A percentile compares a stretch with the other conserved stretches of the same genome.
These are phyloP conservation scores for Taphrorychus bicolor DNA, from an alignment of 2,888 invertebrate species.

Conservation along the genomic window DNA sequence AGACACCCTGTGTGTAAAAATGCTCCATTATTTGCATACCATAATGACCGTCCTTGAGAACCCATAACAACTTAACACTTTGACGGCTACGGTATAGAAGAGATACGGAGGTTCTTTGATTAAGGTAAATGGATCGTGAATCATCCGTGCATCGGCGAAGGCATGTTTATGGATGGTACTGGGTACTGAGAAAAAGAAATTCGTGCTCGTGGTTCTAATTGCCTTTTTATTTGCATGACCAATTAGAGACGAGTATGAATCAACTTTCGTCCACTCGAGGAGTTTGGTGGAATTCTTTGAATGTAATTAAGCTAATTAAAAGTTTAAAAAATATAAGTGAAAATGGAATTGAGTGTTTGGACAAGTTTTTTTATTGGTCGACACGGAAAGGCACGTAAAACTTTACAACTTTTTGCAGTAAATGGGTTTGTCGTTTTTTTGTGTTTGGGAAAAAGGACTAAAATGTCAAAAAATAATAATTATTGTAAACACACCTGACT, in stretches of 20 bases:
- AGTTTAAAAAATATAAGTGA: not conserved
- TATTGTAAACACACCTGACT: too few relatives aligned
- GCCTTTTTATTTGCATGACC: not conserved
- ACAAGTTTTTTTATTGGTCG: not conserved
- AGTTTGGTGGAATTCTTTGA: not conserved
- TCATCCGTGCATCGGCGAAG: constrained; percentile 6
- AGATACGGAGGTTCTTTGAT: constrained; percentile 13
- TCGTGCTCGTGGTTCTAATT: constrained; percentile 3
- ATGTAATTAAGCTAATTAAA: not conserved
- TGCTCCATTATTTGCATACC: constrained; percentile 30
- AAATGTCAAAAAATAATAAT: too few relatives aligned
- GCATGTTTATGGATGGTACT: constrained; percentile 14
- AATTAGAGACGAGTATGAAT: not conserved
- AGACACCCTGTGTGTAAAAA: constrained; percentile 28
- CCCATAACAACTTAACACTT: constrained; percentile 18
- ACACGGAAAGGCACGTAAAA: too few relatives aligned
- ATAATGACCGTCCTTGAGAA: constrained; percentile 26
- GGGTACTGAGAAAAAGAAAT: constrained; percentile 7
- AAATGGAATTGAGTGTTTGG: not conserved
- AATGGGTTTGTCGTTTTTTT: too few relatives aligned
- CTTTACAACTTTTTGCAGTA: too few relatives aligned
- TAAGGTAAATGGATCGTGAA: constrained; percentile 21
- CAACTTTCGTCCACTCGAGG: not conserved
- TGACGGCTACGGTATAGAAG: constrained; percentile 11
- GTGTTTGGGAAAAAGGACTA: too few relatives aligned